phyloP scores from a whole-genome alignment of 35 echinoderm and acorn worm species.

The Amphiura filiformis region DNA sequence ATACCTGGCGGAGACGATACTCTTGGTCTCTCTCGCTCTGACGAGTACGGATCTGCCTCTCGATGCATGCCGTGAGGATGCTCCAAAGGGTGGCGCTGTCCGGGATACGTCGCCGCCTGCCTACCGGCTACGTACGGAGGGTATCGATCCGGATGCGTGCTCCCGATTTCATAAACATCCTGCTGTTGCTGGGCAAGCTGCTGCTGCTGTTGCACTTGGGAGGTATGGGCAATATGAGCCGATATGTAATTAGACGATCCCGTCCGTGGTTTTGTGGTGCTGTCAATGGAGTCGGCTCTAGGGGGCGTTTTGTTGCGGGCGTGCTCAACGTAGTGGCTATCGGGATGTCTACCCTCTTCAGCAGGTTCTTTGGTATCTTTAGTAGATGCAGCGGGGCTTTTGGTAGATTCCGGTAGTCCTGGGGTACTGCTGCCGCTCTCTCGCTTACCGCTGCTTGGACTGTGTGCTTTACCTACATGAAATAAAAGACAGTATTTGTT shows the following conservation, averaged over 20 bases:
- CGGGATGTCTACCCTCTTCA: not conserved
- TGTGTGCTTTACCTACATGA: not conserved
- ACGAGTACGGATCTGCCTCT: not conserved
- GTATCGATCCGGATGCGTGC: slow-evolving; percentile 40
- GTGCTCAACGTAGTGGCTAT: slow-evolving; percentile 7
- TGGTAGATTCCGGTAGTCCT: not conserved
- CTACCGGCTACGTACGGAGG: not conserved
- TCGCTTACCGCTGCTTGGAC: not conserved
- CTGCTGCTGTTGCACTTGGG: slow-evolving; percentile 36
- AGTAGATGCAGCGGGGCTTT: slow-evolving; percentile 1
- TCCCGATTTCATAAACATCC: slow-evolving; percentile 47
- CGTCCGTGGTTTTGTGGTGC: not conserved
- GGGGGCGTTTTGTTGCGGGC: not conserved
- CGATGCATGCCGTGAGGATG: not conserved
- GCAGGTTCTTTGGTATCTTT: slow-evolving; percentile 26
- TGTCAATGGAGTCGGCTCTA: slow-evolving; percentile 53
- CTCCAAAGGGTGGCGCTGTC: slow-evolving; percentile 16
- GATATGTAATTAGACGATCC: slow-evolving; percentile 37
- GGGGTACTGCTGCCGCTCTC: not conserved
- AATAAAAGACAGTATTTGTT: no score
- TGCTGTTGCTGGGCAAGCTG: not conserved
- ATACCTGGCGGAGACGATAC: not conserved
- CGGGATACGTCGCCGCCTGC: slow-evolving; percentile 19
- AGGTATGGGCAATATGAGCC: slow-evolving; percentile 81
- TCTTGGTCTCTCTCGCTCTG: slow-evolving; percentile 12